phyloP scores from a whole-genome alignment of 2,113 vertebrate species.

The Formicarius rufipectus region DNA sequence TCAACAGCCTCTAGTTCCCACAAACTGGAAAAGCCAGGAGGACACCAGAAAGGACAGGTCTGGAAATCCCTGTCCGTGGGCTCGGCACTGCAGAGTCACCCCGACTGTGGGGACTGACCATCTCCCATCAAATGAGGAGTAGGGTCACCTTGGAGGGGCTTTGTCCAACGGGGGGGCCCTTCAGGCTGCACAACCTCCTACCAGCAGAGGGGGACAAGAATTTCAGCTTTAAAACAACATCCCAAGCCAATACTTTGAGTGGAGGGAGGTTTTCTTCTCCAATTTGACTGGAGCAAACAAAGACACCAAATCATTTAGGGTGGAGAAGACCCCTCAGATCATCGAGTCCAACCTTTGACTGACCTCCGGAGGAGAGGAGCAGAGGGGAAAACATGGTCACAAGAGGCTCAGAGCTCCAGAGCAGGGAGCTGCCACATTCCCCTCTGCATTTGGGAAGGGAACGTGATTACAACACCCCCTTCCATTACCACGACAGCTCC shows the following conservation, averaged over 20 bases:
- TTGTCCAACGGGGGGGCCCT: neutral
- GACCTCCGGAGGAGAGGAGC: neutral
- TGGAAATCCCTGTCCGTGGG: neutral
- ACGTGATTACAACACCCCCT: conserved; percentile 13
- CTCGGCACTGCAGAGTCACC: neutral
- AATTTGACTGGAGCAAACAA: neutral
- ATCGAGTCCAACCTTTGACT: neutral
- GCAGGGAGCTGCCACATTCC: neutral
- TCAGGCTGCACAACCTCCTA: neutral
- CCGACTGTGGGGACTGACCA: neutral
- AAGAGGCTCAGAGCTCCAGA: too few relatives aligned
- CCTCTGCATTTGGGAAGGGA: neutral
- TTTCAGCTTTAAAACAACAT: neutral
- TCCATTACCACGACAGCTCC: neutral
- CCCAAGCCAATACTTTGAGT: fast-evolving
- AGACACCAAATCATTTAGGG: fast-evolving
- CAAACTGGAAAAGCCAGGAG: neutral
- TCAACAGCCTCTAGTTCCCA: neutral
- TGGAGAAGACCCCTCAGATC: neutral
- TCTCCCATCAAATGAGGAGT: neutral
- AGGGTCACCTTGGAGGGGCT: fast-evolving
- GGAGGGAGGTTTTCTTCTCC: neutral
- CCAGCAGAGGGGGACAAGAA: conserved; percentile 56
- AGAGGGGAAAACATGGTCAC: neutral
- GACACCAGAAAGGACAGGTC: neutral